Evolutionary conservation across 2,113 vertebrate species (phyloP).

Genomic region (Nothobranchius kuhntae): DNA sequence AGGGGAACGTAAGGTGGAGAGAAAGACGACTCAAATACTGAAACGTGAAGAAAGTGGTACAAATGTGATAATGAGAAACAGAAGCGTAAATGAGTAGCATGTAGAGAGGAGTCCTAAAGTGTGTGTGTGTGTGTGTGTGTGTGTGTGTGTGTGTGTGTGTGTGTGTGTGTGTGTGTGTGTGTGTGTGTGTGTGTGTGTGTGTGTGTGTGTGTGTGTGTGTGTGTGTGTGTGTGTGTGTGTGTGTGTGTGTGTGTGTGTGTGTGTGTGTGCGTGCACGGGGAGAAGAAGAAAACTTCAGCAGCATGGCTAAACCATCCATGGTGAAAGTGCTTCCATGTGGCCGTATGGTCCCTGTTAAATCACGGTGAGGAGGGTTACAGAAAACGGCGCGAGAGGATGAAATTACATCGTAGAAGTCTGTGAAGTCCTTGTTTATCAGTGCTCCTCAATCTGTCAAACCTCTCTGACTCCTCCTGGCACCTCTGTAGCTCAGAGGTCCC

Average conservation of each 20-base stretch:
- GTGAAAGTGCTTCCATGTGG: slow-evolving; percentile 72
- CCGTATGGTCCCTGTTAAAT: slow-evolving; percentile 32
- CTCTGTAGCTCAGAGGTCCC: slow-evolving; percentile 22
- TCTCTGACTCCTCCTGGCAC: slow-evolving; percentile 13
- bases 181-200: too few species aligned
- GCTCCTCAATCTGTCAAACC: slow-evolving; percentile 15
- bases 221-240: too few species aligned
- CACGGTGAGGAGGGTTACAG: slow-evolving; percentile 23
- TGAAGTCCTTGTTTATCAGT: slow-evolving; percentile 14
- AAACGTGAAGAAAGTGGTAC: slow-evolving; percentile 24
- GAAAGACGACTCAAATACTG: background rate
- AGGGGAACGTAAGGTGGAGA: background rate
- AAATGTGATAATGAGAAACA: slow-evolving; percentile 12
- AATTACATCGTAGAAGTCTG: slow-evolving; percentile 49
- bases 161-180: too few species aligned
- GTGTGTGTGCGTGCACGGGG: background rate
- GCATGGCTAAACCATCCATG: slow-evolving; percentile 66
- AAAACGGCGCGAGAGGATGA: slow-evolving; percentile 28
- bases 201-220: too few species aligned
- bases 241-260: too few species aligned
- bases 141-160: too few species aligned
- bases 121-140: background rate
- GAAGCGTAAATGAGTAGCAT: slow-evolving; percentile 2
- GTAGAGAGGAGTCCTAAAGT: slow-evolving; percentile 6
- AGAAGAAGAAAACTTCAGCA: slow-evolving; percentile 27